Evolutionary conservation across 2,888 invertebrate genomes (phyloP).

Genomic region (Ichneumoninae sp.): DNA sequence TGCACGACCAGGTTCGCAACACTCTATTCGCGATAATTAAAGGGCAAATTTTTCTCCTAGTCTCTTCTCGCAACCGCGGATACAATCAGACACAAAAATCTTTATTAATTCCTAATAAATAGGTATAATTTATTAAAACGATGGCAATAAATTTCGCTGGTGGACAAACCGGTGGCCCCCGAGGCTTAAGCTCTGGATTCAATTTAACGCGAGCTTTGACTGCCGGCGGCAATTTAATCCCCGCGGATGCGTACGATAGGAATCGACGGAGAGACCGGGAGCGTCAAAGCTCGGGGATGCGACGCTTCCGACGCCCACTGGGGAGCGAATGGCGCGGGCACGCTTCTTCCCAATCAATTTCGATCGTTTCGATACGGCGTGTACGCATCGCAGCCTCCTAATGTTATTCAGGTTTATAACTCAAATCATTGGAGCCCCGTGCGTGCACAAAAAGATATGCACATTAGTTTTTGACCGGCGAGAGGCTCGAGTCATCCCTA

Average conservation of each 20-base stretch:
- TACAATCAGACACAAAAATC: not conserved
- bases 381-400: constrained; percentile 32
- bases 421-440: constrained; percentile 46
- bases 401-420: constrained; percentile 65
- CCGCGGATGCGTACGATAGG: constrained; percentile 43
- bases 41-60: not conserved
- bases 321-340: constrained; percentile 38
- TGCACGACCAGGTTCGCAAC: not conserved
- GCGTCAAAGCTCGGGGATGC: constrained; percentile 61
- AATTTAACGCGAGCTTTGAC: constrained; percentile 30
- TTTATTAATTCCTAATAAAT: constrained; percentile 4
- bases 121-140: constrained; percentile 10
- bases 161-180: not conserved
- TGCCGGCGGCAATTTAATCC: constrained; percentile 55
- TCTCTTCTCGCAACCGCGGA: not conserved
- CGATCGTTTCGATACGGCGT: constrained; percentile 10
- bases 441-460: constrained; percentile 19
- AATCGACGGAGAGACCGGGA: constrained; percentile 56
- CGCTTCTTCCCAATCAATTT: constrained; percentile 41
- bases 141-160: constrained; percentile 30
- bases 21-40: not conserved
- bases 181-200: constrained; percentile 27
- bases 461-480: constrained; percentile 24
- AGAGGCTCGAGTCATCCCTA: constrained; percentile 42
- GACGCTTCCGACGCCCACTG: constrained; percentile 59